Conservation (phyloP, 2,888 invertebrate species). For the Seira ritae region DNA sequence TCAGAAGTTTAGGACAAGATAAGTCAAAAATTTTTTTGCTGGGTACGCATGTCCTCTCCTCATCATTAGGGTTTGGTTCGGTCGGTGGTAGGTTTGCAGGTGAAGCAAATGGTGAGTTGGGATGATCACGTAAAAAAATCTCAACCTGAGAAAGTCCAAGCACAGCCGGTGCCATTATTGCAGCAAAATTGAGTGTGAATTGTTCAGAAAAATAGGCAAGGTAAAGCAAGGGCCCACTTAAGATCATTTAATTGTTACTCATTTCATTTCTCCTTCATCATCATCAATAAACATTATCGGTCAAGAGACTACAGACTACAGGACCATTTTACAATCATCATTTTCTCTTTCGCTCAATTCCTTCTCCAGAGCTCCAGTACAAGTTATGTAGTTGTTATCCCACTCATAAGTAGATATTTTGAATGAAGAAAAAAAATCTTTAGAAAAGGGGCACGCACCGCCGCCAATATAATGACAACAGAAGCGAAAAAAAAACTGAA, state of each 20-base stretch:
- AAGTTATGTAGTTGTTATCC: neutral
- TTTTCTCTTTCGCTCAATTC: no score
- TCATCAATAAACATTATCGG: neutral
- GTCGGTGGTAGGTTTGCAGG: no score
- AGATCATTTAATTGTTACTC: slow-evolving; percentile 9
- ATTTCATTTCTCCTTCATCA: neutral
- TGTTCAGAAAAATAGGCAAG: neutral
- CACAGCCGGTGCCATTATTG: slow-evolving; percentile 6
- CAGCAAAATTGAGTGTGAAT: neutral
- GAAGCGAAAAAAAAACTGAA: neutral
- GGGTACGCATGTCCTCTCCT: no score
- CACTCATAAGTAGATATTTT: neutral
- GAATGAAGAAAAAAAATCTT: neutral
- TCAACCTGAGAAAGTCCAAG: no score
- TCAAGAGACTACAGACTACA: neutral
- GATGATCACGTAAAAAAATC: no score
- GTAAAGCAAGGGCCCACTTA: neutral
- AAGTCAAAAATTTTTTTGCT: no score
- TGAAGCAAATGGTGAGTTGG: no score
- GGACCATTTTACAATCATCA: no score
- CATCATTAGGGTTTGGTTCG: no score
- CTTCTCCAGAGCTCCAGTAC: neutral
- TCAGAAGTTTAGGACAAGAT: no score
- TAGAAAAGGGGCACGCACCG: neutral
- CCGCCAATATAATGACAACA: neutral